Base-by-base conservation (phyloP, 1,140 invertebrate genomes). In the Pseudomyrmex concolor region DNA sequence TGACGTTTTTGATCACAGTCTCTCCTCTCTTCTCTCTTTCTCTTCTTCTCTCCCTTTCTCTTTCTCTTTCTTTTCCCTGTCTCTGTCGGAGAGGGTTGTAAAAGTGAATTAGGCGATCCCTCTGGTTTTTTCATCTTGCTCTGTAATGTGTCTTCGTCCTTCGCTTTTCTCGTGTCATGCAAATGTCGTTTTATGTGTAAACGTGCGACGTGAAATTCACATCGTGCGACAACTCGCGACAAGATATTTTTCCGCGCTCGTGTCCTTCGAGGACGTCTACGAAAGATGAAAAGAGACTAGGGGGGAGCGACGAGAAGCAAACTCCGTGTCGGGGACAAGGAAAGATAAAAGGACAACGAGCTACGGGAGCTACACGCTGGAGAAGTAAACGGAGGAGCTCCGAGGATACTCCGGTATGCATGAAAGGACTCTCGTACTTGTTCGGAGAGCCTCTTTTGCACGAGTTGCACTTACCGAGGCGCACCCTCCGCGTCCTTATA, bases 361-460 rank as follows among this genome's bases (percentile, higher is more conserved):
- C n/a, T 2, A 17, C 2, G 34, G 15, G 17, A 7, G 43, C 13
- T 12, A 15, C 15, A 4, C 15, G n/a, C 5, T 2, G 22, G 22
- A 55, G 13, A 51, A 19, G 13, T 51, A 50, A 34, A 81, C 68
- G 68, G 10, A 63, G 17, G 59, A 25, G 34, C 13, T 25, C 25
- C 45, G 25, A 81, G 57, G 72, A 87, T 91, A 91, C 91, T 92
- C 86, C 77, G 87, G 91, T 92, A 92, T 92, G 91, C 91, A 92
- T 92, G 91, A 92, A 91, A 91, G 89, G 89, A 89, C 85, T 82
- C 87, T 67, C 78, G 76, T 88, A 70, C 72, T 86, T 51, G 22
- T 60, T 19, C 60, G 62, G 13, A 62, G 51, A 50, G 22, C 22
- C 64, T 57, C 71, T 68, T 80, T 81, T 70, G 81, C 60, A 43